Evolutionary conservation across 2,888 invertebrate genomes (phyloP).

Genomic region (Apamea crenata): DNA sequence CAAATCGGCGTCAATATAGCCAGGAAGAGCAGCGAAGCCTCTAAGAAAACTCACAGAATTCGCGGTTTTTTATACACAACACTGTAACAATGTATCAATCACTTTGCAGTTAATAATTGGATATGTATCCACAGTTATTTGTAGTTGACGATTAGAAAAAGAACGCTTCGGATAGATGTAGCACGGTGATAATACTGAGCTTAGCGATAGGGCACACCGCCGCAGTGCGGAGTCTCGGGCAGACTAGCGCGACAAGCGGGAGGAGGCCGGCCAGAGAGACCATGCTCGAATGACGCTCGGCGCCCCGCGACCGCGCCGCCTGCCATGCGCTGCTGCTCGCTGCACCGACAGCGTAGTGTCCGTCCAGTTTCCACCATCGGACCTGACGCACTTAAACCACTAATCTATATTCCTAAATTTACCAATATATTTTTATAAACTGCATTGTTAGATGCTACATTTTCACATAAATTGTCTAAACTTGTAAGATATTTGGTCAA

Average conservation of each 20-base stretch:
- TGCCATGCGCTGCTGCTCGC: slow-evolving; percentile 44
- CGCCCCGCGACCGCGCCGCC: slow-evolving; percentile 60
- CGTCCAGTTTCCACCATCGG: background rate
- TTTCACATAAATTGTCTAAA: background rate
- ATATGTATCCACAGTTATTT: slow-evolving; percentile 62
- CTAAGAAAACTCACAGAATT: slow-evolving; percentile 76
- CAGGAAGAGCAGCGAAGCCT: slow-evolving; percentile 73
- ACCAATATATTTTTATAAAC: background rate
- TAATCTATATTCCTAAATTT: background rate
- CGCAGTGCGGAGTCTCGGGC: slow-evolving; percentile 85
- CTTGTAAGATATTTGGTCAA: background rate
- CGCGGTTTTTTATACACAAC: slow-evolving; percentile 76
- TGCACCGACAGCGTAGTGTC: slow-evolving; percentile 35
- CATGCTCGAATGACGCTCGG: slow-evolving; percentile 70
- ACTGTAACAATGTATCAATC: slow-evolving; percentile 71
- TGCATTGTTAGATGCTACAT: background rate
- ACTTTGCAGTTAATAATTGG: slow-evolving; percentile 69
- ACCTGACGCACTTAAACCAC: slow-evolving; percentile 14
- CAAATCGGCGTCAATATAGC: slow-evolving; percentile 79
- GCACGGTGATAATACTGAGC: slow-evolving; percentile 61
- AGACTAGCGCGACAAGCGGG: slow-evolving; percentile 79
- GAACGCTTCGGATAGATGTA: slow-evolving; percentile 66
- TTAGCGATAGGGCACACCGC: slow-evolving; percentile 77
- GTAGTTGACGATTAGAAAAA: slow-evolving; percentile 60
- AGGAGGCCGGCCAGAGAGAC: slow-evolving; percentile 67